These are phyloP conservation scores for Myripristis murdjan DNA, from an alignment of 2,797 vertebrate species.

Conservation along the genomic window DNA sequence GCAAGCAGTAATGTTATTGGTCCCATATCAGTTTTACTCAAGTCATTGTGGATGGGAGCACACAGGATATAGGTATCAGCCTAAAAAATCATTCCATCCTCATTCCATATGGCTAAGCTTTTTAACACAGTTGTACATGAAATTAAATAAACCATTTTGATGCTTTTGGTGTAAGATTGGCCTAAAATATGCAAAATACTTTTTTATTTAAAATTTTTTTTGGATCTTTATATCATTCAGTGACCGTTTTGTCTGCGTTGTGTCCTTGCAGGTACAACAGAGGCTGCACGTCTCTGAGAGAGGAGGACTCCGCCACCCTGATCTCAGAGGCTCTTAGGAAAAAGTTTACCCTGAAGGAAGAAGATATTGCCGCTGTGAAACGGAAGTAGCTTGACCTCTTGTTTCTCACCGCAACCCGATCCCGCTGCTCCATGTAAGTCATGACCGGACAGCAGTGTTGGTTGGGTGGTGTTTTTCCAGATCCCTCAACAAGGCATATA, in stretches of 20 bases:
- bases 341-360: constrained; percentile 96
- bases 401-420: constrained; percentile 38
- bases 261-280: constrained; percentile 85
- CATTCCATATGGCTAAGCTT: too few species aligned
- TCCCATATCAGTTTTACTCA: too few species aligned
- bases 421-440: constrained; percentile 78
- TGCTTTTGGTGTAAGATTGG: not conserved
- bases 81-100: too few species aligned
- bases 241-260: not conserved
- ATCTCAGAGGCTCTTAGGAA: constrained; percentile 96
- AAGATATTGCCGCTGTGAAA: constrained; percentile 82
- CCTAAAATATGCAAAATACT: not conserved
- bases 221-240: not conserved
- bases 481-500: not conserved
- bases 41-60: too few species aligned
- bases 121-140: not conserved
- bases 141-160: not conserved
- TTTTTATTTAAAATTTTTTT: not conserved
- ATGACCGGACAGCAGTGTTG: constrained; percentile 9
- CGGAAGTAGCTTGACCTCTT: constrained; percentile 75
- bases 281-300: constrained; percentile 90
- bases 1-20: too few species aligned
- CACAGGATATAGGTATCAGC: too few species aligned
- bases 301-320: constrained; percentile 93
- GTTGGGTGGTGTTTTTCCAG: not conserved